A percentile compares a stretch with the other conserved stretches of the same genome.
Evolutionary conservation across 2,113 vertebrate genomes (phyloP).

Genomic region (Chloroceryle aenea): DNA sequence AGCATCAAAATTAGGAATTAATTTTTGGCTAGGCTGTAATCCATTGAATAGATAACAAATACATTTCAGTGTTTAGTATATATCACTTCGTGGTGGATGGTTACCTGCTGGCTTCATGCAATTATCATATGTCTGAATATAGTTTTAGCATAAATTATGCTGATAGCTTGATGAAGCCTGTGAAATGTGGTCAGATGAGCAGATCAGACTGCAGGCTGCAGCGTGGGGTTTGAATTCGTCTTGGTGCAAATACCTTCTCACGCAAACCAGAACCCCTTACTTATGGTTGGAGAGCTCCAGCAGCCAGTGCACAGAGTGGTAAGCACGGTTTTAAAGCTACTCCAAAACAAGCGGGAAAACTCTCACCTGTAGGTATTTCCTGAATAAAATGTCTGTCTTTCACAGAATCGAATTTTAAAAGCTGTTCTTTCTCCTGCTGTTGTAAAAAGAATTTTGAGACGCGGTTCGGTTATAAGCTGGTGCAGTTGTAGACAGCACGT

Average conservation of each 20-base stretch:
- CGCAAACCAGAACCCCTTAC: neutral
- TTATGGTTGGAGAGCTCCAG: neutral
- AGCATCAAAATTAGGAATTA: conserved; percentile 24
- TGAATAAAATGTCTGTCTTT: neutral
- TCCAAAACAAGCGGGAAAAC: neutral
- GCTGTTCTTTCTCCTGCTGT: neutral
- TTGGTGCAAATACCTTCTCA: neutral
- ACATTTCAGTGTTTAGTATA: neutral
- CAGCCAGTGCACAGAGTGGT: neutral
- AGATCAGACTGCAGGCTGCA: neutral
- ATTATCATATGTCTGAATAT: neutral
- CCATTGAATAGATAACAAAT: conserved; percentile 12
- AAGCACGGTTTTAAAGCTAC: neutral
- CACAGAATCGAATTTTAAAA: neutral
- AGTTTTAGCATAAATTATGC: neutral
- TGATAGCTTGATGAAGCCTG: neutral
- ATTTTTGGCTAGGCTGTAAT: neutral
- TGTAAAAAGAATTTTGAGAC: neutral
- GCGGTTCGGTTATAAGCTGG: too few species aligned
- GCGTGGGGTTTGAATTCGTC: neutral
- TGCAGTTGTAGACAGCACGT: neutral
- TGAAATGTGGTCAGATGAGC: neutral
- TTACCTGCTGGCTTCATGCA: neutral
- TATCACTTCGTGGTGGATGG: neutral
- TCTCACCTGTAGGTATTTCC: neutral